A percentile compares a stretch with the other conserved stretches of the same genome.
These are phyloP conservation scores for Hyles lineata DNA, from an alignment of 2,888 invertebrate genomes.

Conservation along the genomic window DNA sequence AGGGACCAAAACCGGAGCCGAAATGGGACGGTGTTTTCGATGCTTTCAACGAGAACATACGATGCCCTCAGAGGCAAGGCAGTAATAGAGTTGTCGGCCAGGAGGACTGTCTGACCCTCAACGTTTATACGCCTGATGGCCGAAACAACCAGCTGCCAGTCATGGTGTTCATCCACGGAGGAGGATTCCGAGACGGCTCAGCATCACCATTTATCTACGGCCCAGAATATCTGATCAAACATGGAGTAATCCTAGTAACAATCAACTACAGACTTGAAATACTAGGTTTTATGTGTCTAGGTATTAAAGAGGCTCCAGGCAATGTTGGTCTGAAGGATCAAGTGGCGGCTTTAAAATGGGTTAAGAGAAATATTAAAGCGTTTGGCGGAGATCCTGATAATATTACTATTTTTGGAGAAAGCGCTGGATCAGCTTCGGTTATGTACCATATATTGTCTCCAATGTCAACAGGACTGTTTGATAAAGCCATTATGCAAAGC, in stretches of 20 bases:
- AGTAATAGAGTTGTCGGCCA: conserved; percentile 55
- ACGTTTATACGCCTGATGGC: conserved; percentile 66
- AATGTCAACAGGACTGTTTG: conserved; percentile 70
- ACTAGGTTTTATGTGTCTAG: conserved; percentile 72
- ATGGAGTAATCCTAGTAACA: conserved; percentile 71
- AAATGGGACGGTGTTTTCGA: conserved; percentile 66
- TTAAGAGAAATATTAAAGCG: conserved; percentile 63
- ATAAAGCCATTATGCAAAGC: conserved; percentile 75
- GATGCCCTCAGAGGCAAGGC: conserved; percentile 70
- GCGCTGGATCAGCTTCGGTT: conserved; percentile 76
- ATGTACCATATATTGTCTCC: conserved; percentile 71
- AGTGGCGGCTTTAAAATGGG: conserved; percentile 71
- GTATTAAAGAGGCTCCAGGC: conserved; percentile 74
- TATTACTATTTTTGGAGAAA: conserved; percentile 76
- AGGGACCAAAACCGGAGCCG: conserved; percentile 29
- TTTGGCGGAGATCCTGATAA: conserved; percentile 76
- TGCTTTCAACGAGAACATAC: conserved; percentile 65
- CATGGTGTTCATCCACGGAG: conserved; percentile 78
- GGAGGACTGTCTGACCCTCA: conserved; percentile 73
- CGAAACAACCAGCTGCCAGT: conserved; percentile 57
- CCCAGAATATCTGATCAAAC: conserved; percentile 65
- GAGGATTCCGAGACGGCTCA: conserved; percentile 75
- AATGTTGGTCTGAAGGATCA: conserved; percentile 78
- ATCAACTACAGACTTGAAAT: conserved; percentile 76
- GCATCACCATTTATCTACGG: conserved; percentile 71